Evolutionary conservation across 2,888 invertebrate species (phyloP).

Genomic region (Cactoblastis cactorum): DNA sequence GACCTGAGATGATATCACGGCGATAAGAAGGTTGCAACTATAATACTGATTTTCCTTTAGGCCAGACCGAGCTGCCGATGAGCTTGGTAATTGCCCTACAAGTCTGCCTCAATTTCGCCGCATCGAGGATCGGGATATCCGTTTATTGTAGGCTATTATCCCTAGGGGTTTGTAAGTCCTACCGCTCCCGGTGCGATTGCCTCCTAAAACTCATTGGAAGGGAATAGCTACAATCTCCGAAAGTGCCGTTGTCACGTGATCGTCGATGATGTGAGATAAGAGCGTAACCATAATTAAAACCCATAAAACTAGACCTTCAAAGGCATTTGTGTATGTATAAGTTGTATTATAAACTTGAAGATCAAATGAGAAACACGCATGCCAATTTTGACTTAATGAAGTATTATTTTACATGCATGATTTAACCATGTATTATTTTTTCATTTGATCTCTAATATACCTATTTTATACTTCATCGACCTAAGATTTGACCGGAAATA

Average conservation of each 20-base stretch:
- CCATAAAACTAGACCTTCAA: too few relatives aligned
- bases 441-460: background rate
- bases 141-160: conserved; percentile 12
- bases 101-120: conserved; percentile 3
- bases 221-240: background rate
- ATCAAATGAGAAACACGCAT: background rate
- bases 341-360: too few relatives aligned
- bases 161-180: conserved; percentile 4
- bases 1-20: too few relatives aligned
- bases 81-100: background rate
- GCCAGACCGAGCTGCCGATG: too few relatives aligned
- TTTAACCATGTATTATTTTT: background rate
- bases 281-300: too few relatives aligned
- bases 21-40: too few relatives aligned
- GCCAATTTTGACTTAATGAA: background rate
- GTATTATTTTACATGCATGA: background rate
- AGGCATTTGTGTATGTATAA: too few relatives aligned
- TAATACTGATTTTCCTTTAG: too few relatives aligned
- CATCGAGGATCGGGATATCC: background rate
- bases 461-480: background rate
- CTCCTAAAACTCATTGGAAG: conserved; percentile 1
- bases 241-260: background rate
- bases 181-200: conserved; percentile 6
- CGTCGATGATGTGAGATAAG: too few relatives aligned
- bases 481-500: background rate